These are phyloP conservation scores for Cantharis flavilabris DNA, from an alignment of 2,888 invertebrate species.

Conservation along the genomic window DNA sequence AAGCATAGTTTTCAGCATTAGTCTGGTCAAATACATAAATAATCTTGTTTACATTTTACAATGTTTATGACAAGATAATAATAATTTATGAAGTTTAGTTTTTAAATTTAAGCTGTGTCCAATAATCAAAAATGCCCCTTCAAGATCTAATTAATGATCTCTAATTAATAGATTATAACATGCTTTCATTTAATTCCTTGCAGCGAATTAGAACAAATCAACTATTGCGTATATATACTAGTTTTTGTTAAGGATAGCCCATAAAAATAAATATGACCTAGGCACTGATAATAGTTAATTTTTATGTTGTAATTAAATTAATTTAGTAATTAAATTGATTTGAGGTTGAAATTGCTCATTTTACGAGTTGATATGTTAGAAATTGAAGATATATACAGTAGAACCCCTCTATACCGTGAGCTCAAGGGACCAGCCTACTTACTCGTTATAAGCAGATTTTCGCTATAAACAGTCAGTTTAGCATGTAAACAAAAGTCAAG, in stretches of 20 bases:
- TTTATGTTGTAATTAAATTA: background rate
- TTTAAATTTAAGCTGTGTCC: background rate
- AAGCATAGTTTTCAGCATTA: no score
- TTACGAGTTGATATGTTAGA: no score
- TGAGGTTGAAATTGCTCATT: background rate
- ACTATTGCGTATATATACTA: background rate
- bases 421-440: no score
- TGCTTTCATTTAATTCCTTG: background rate
- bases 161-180: background rate
- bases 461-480: no score
- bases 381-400: no score
- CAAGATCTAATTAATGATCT: background rate
- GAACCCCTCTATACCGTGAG: no score
- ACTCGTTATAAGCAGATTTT: no score
- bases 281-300: background rate
- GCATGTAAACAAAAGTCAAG: no score
- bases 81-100: no score
- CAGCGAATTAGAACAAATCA: background rate
- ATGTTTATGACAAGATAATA: no score
- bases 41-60: no score
- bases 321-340: background rate
- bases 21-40: no score
- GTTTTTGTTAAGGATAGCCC: background rate
- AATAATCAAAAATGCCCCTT: background rate
- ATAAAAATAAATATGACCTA: background rate